These are phyloP conservation scores for Temnothorax longispinosus DNA, from an alignment of 1,140 invertebrate genomes.

Conservation along the genomic window DNA sequence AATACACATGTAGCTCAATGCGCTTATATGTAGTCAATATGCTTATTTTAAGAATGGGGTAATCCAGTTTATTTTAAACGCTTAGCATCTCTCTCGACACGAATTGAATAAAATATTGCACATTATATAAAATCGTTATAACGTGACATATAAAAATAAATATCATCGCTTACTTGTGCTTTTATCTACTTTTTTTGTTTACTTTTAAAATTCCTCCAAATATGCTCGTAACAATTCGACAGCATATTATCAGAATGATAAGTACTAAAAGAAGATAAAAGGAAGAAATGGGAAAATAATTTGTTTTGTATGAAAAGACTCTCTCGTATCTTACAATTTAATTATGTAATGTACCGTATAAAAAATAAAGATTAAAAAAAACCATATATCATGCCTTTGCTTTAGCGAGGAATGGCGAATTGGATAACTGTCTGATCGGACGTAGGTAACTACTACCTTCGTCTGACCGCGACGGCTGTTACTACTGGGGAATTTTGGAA, in stretches of 20 bases:
- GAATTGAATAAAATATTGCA: not conserved
- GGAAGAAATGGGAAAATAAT: not conserved
- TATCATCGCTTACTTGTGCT: not conserved
- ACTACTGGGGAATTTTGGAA: conserved; percentile 21
- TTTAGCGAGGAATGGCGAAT: not conserved
- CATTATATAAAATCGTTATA: not conserved
- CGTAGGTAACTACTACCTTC: conserved; percentile 1
- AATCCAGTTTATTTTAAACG: conserved; percentile 28
- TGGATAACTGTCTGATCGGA: conserved; percentile 62
- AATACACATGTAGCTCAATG: not conserved
- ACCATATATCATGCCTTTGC: not conserved
- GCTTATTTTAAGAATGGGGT: conserved; percentile 32
- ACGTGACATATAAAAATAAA: not conserved
- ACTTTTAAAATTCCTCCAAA: not conserved
- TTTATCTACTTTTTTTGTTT: not conserved
- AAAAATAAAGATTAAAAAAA: not conserved
- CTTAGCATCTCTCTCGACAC: not conserved
- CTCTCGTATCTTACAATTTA: not conserved
- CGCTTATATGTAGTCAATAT: not conserved
- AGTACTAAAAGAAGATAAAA: not conserved
- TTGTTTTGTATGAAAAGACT: not conserved
- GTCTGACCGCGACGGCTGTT: not conserved
- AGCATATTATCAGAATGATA: not conserved
- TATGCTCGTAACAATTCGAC: not conserved
- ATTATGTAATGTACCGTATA: not conserved